A percentile compares a stretch with the other conserved stretches of the same genome.
Evolutionary conservation across 2,113 vertebrate species (phyloP).

Genomic region (Heterotilapia buettikoferi): DNA sequence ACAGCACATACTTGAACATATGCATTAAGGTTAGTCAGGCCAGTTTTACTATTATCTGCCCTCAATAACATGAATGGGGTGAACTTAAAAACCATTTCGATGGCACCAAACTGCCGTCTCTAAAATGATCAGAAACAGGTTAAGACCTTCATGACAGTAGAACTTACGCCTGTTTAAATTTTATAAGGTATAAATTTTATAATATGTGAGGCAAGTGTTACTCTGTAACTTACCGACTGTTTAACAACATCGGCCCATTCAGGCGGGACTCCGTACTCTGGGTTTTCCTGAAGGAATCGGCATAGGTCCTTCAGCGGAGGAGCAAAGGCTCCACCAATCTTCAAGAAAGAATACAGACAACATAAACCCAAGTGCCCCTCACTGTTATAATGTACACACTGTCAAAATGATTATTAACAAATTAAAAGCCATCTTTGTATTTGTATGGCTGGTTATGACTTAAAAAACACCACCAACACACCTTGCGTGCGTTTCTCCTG

Average conservation of each 20-base stretch:
- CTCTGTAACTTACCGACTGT: constrained; percentile 78
- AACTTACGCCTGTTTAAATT: neutral
- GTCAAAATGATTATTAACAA: neutral
- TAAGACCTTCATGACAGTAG: neutral
- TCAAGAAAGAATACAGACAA: neutral
- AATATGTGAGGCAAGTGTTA: neutral
- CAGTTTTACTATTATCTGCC: neutral
- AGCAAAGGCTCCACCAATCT: constrained; percentile 97
- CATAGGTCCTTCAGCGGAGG: constrained; percentile 94
- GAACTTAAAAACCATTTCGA: neutral
- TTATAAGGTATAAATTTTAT: neutral
- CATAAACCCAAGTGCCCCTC: neutral
- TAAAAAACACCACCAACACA: constrained; percentile 20
- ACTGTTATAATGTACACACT: neutral
- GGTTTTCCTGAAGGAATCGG: constrained; percentile 95
- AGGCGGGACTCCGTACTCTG: constrained; percentile 94
- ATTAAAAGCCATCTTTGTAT: neutral
- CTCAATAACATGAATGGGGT: neutral
- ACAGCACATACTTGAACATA: neutral
- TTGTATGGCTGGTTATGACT: neutral
- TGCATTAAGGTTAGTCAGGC: neutral
- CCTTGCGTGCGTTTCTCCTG: constrained; percentile 97
- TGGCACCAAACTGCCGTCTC: neutral
- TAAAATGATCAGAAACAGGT: neutral
- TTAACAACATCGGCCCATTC: constrained; percentile 98